Evolutionary conservation across 92 coral and sea anemone species (phyloP), one percentile per base, ranked within the genome.

Genomic region (Epizoanthus scotinus): DNA sequence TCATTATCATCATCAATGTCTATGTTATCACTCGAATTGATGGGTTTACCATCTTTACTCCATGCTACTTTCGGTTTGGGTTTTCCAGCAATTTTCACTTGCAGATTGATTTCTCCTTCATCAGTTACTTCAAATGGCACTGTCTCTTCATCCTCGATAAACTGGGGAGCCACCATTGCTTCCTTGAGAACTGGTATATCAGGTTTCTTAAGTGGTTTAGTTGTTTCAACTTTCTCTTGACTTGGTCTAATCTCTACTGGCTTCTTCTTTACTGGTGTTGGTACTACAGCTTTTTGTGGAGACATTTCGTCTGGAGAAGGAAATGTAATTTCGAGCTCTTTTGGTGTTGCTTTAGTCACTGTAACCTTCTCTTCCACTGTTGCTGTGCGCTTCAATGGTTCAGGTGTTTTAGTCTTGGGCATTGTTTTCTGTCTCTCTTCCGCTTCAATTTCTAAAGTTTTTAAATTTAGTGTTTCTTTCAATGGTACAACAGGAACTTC

Each of bases 51-150:
- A 53, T 88, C 90, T 70, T 88, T 91, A 36, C 71, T 82, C 95
- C 95, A 91, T 40, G 56, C 67, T 20, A 91, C 62, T 49, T 85
- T 83, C 14, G 95, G 92, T 63, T 57, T 82, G 1, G 95, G 95
- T 47, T 85, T 86, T 14, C 92, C 95, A 24, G 84, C 68, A 13
- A 91, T 85, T 63, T 87, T 86, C 14, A 89, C 89, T 28, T 78
- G 86, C 5, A 91, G 84, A 56, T 54, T 64, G 25, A 91, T 58
- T 63, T 88, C 88, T 14, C 89, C 92, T 54, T 82, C 92, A 17
- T 91, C 87, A 0, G 89, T 85, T n/a, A 91, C 82, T 73, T 82
- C 78, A 63, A 87, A 72, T 6, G 91, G 87, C 20, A 74, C 87
- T 17, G 44, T 81, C 15, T 78, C 77, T 1, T 72, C 34, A 20